Evolutionary conservation across 2,113 vertebrate species (phyloP).

Genomic region (Numenius arquata): DNA sequence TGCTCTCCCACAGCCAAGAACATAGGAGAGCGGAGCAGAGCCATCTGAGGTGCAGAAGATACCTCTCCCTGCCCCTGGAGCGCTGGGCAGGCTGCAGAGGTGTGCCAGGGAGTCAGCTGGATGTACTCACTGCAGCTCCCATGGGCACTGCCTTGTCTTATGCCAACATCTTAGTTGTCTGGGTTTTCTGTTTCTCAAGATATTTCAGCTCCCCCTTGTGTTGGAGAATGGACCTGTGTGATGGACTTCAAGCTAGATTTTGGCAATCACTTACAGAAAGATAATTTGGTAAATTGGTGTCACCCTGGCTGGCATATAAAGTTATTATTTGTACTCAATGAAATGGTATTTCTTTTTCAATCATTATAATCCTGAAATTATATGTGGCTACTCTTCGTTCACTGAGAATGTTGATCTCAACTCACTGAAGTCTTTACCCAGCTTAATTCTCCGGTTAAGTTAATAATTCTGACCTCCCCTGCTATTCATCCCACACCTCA

Average conservation of each 20-base stretch:
- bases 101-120: neutral
- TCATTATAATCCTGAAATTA: neutral
- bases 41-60: neutral
- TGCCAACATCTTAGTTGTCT: neutral
- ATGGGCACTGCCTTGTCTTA: neutral
- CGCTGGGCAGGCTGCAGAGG: neutral
- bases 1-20: neutral
- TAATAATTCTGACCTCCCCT: neutral
- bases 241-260: neutral
- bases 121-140: neutral
- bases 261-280: neutral
- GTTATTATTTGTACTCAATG: neutral
- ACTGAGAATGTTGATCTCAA: neutral
- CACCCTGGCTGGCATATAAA: neutral
- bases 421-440: neutral
- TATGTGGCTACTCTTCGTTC: neutral
- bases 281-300: neutral
- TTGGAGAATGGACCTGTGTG: neutral
- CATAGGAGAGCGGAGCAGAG: neutral
- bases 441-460: neutral
- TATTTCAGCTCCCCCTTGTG: constrained; percentile 60
- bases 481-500: neutral
- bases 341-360: neutral
- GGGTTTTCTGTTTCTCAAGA: neutral
- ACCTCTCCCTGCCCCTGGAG: neutral